Base-by-base conservation (phyloP, 2,797 vertebrate species). In the Propithecus deckenii region DNA sequence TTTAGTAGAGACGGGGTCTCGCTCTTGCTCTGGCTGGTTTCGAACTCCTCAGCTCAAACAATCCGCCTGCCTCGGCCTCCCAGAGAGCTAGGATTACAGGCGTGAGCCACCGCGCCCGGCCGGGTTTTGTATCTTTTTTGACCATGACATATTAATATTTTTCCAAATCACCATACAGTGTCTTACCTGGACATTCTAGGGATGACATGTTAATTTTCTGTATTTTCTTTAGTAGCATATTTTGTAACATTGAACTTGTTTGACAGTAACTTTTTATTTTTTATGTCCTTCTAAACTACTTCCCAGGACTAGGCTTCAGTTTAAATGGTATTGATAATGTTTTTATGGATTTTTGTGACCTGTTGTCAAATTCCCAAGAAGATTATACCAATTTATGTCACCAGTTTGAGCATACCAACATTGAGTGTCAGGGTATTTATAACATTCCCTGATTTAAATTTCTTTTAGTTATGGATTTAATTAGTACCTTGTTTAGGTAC, bases 301-400 rank as follows among this genome's bases (percentile, higher is more conserved):
- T 92, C n/a, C 9, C 25, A 78, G 71, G 38, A 71, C 69, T 87
- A 87, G 91, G 35, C 22, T 84, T 94, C 5, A 75, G 17, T 35
- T 67, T 91, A 71, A 90, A 74, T 80, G 25, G 7, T 67, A 85
- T 30, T 65, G 57, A 57, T 89, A 67, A 30, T 79, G 52, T 86
- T 87, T 85, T 88, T 23, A 72, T 92, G 65, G 48, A 85, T 89
- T 89, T 86, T 80, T 96, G 43, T 75, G 23, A 86, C 32, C 81
- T 74, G 25, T 48, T 93, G 11, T 89, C 74, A 90, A 86, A 79
- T 80, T 94, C 80, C 75, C 30, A 43, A 67, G 48, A 81, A 81
- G 30, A 71, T 92, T 67, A 61, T 87, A 75, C 23, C 69, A 84
- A 23, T 65, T 86, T 91, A 59, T 43, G 30, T 59, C 50, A 43